Conservation (phyloP, 2,113 vertebrate species). For the Dasyornis broadbenti region DNA sequence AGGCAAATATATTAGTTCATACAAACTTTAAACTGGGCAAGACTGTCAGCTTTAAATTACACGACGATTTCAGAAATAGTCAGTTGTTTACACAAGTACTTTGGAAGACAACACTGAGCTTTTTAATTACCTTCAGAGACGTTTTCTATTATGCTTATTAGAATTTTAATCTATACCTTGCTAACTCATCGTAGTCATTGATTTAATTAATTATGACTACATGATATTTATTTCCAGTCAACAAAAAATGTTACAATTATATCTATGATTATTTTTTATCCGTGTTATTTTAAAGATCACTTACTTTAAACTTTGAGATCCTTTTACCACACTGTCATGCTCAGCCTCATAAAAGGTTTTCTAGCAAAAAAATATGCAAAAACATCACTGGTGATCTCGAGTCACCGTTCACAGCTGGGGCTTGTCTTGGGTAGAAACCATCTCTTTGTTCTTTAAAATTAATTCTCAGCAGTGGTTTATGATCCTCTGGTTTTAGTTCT, state of each 20-base stretch:
- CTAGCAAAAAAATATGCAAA: background rate
- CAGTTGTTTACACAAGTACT: background rate
- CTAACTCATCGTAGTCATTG: background rate
- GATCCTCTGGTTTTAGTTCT: background rate
- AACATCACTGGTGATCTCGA: background rate
- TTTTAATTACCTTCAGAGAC: background rate
- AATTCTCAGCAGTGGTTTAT: background rate
- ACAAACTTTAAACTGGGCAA: background rate
- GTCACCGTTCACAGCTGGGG: background rate
- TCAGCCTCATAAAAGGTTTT: background rate
- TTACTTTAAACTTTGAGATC: background rate
- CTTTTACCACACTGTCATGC: background rate
- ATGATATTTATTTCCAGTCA: background rate
- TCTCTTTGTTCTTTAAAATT: background rate
- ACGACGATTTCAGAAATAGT: background rate
- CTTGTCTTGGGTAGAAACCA: background rate
- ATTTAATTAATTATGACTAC: background rate
- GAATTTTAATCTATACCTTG: background rate
- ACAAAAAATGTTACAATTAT: background rate
- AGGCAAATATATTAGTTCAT: background rate
- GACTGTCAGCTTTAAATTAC: background rate
- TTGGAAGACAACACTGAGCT: background rate
- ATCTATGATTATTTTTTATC: background rate
- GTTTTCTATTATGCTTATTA: background rate
- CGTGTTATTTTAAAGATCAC: background rate